Conservation (phyloP, 2,113 vertebrate genomes). For the Sardina pilchardus region DNA sequence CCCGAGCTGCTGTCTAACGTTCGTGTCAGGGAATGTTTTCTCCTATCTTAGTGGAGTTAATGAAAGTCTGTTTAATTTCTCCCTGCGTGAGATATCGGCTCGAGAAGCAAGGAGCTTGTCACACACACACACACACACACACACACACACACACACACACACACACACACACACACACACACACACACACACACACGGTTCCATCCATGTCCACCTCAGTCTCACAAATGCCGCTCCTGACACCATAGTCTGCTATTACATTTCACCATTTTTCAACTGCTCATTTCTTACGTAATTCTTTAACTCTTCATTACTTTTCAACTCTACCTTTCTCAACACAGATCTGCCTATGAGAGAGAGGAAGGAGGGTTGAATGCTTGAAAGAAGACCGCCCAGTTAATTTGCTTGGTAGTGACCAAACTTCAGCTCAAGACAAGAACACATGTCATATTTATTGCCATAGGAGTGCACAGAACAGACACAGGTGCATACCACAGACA, state of each 20-base stretch:
- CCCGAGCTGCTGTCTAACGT: not conserved
- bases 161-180: not conserved
- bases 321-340: not conserved
- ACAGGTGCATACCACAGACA: no score
- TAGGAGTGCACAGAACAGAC: not conserved
- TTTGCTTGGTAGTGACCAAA: not conserved
- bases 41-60: slow-evolving; percentile 33
- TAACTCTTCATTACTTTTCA: no score
- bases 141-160: not conserved
- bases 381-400: not conserved
- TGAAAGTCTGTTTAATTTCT: slow-evolving; percentile 31
- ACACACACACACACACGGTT: not conserved
- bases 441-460: not conserved
- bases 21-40: not conserved
- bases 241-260: not conserved
- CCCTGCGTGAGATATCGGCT: not conserved
- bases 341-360: no score
- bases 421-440: not conserved
- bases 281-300: no score
- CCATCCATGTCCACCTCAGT: not conserved
- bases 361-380: not conserved
- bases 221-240: not conserved
- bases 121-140: not conserved
- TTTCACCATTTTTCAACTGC: not conserved
- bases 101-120: not conserved